Base-by-base conservation (phyloP, 2,113 vertebrate species). In the Scophthalmus maximus region DNA sequence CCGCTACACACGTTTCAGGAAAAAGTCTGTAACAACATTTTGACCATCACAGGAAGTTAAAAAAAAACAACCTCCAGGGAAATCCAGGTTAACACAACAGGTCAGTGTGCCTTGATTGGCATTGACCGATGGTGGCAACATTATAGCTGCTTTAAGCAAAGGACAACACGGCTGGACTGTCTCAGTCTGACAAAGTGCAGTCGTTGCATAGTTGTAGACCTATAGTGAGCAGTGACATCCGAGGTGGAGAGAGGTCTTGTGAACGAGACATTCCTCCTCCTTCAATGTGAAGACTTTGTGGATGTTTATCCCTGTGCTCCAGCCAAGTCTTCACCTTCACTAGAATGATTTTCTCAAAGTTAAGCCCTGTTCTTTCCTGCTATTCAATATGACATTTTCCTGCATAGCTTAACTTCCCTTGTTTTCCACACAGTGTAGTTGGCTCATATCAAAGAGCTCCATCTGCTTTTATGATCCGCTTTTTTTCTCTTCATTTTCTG, bases 241-340 rank as follows among this genome's bases (percentile, higher is more conserved):
- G 22, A 25, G 47, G 34, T 60, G 27, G 36, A 44, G 36, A n/a
- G 55, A 65, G 52, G 27, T 53, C 30, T 60, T 58, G 53, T 71
- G 69, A 80, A 60, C 55, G 60, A 55, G 3, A 18, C 47, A 68
- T 78, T 68, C 56, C 50, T 76, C 52, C n/a, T 17, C 36, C 42
- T 9, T 38, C 8, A 23, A 32, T 26, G 23, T 25, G 7, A 64
- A 17, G 51, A 64, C 14, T 10, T 15, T 27, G 38, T 47, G 55
- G 22, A 61, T 74, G 59, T 56, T 68, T 73, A 42, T 67, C 5
- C 23, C 38, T 27, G 14, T 11, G 4, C 26, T 26, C 26, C 20
- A 20, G 32, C 8, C 6, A 29, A 8, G 6, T 47, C 57, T 9
- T 40, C 5, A 11, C 14, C 57, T 9, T 40, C 5, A 11, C 14